Percentiles rank a stretch among this genome's conserved stretches.
Conservation (phyloP, 1,140 invertebrate genomes). For the Tyrophagus putrescentiae region DNA sequence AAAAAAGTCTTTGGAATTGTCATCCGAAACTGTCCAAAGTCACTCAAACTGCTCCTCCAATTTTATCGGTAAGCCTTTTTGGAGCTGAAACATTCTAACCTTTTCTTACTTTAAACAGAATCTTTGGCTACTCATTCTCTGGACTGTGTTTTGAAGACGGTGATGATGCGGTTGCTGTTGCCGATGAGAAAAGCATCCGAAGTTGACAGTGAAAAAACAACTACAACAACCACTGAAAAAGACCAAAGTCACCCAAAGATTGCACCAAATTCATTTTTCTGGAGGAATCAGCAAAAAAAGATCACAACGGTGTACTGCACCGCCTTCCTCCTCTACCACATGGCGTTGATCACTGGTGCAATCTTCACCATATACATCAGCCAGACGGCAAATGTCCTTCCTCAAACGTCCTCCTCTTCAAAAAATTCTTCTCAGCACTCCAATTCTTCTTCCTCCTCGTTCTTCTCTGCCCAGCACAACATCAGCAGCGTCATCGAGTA, state of each 20-base stretch:
- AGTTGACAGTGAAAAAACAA: not conserved
- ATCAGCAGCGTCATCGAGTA: not conserved
- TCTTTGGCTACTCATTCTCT: not conserved
- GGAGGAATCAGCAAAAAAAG: too few relatives aligned
- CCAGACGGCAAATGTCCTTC: not conserved
- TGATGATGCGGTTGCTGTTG: not conserved
- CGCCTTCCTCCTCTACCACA: not conserved
- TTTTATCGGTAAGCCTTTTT: not conserved
- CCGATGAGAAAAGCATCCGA: not conserved
- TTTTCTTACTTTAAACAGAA: too few relatives aligned
- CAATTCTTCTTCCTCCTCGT: too few relatives aligned
- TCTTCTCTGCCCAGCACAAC: too few relatives aligned
- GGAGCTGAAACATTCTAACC: not conserved
- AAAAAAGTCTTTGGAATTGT: not conserved
- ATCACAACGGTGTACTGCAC: too few relatives aligned
- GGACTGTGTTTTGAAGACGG: not conserved
- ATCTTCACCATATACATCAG: not conserved
- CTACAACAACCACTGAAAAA: not conserved
- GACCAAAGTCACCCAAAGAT: too few relatives aligned
- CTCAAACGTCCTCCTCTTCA: too few relatives aligned
- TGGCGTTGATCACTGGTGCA: not conserved
- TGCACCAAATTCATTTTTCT: too few relatives aligned
- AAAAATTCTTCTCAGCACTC: too few relatives aligned
- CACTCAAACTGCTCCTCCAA: not conserved
- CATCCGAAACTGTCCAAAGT: conserved; percentile 2